Evolutionary conservation across 2,797 vertebrate species (phyloP), one percentile per base, ranked within the genome.

Genomic region (Moxostoma hubbsi): DNA sequence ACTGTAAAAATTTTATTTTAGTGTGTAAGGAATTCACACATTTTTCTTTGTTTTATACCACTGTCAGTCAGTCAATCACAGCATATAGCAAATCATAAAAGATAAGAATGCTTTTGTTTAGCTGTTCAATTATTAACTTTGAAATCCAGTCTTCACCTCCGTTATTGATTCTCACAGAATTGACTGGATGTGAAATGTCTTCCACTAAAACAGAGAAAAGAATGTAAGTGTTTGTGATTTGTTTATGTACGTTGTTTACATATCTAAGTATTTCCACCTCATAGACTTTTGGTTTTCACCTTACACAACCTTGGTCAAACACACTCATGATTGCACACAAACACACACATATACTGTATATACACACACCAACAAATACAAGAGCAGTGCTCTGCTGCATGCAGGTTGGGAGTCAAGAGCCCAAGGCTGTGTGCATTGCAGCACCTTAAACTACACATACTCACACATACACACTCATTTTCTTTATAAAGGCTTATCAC

Each of bases 391-490:
- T 50, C 65, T n/a, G 58, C 10, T 66, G 68, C 62, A 18, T 73
- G 63, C 51, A 71, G 59, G 18, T 50, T 62, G 61, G 43, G 43
- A 69, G 49, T 51, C 18, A 63, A 61, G 53, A 79, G 55, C 75
- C 61, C 50, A 45, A 79, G 71, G 76, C 76, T 79, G 53, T 79
- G 53, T 75, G 61, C 62, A 70, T 66, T 80, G 61, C 61, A 72
- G 46, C 77, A 76, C 68, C 75, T 78, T 82, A 13, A 74, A 73
- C 47, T n/a, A 51, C 24, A 45, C 11, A 62, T 36, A 62, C 11
- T 4, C 49, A 50, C 50, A 10, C 15, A 12, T 47, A 45, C 12
- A 68, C 15, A 18, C 1, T 51, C 24, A 24, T 58, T 45, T 58
- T 59, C 69, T 66, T 61, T 50, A 63, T 57, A 51, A 64, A 62